Conservation (phyloP, 2,797 vertebrate genomes). For the Lycodopsis pacificus region DNA sequence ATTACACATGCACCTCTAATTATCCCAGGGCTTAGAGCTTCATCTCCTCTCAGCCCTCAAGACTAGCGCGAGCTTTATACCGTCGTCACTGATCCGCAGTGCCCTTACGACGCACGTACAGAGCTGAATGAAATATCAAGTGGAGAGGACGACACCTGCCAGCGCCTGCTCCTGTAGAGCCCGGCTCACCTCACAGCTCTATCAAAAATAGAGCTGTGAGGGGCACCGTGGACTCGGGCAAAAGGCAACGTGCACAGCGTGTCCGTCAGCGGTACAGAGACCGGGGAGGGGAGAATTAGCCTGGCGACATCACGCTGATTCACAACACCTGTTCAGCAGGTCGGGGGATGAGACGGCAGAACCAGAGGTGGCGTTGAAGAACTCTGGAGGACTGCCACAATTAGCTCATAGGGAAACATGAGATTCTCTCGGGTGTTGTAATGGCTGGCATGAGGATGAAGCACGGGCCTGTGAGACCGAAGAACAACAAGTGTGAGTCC, state of each 20-base stretch:
- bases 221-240: slow-evolving; percentile 47
- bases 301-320: slow-evolving; percentile 70
- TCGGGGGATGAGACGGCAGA: slow-evolving; percentile 35
- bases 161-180: slow-evolving; percentile 43
- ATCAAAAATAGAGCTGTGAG: slow-evolving; percentile 65
- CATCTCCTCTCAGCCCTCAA: slow-evolving; percentile 22
- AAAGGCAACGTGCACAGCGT: slow-evolving; percentile 48
- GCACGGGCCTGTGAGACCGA: slow-evolving; percentile 48
- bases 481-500: slow-evolving; percentile 61
- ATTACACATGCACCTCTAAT: slow-evolving; percentile 44
- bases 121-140: slow-evolving; percentile 49
- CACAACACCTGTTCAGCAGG: slow-evolving; percentile 70
- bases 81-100: slow-evolving; percentile 23
- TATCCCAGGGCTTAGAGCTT: slow-evolving; percentile 36
- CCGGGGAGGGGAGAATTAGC: slow-evolving; percentile 53
- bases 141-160: slow-evolving; percentile 59
- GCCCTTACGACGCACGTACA: slow-evolving; percentile 25
- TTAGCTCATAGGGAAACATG: slow-evolving; percentile 77
- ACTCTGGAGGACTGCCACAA: slow-evolving; percentile 70
- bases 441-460: slow-evolving; percentile 63
- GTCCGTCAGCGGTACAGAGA: slow-evolving; percentile 54
- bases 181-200: slow-evolving; percentile 19
- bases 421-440: slow-evolving; percentile 62
- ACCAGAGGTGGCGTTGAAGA: slow-evolving; percentile 72
- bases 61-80: slow-evolving; percentile 14